These are phyloP conservation scores for Dasyprocta punctata DNA, from an alignment of 2,113 vertebrate genomes.

Conservation along the genomic window DNA sequence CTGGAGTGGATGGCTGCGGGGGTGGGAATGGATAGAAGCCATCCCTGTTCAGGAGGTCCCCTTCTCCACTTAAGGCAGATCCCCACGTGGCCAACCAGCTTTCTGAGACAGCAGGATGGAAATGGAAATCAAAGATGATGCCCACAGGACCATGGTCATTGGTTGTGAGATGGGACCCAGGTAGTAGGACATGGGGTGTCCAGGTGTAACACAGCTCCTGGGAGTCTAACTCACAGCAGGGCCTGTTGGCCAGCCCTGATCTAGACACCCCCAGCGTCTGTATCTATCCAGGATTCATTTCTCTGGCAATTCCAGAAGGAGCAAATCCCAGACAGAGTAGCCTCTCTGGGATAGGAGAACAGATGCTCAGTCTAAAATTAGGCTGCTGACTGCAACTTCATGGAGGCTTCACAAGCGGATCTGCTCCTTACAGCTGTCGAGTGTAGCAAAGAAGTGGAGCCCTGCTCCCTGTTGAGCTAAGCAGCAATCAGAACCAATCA, in stretches of 20 bases:
- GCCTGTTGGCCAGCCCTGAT: background rate
- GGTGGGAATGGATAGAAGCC: background rate
- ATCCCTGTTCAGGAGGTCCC: too few relatives aligned
- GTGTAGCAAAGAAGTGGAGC: background rate
- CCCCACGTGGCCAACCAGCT: background rate
- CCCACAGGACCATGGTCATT: background rate
- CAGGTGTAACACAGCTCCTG: background rate
- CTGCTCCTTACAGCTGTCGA: slow-evolving; percentile 74
- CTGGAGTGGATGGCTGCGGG: background rate
- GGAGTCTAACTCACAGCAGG: background rate
- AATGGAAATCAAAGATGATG: background rate
- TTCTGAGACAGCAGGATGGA: background rate
- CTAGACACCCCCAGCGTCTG: slow-evolving; percentile 15
- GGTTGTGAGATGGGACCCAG: background rate
- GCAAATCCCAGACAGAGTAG: slow-evolving; percentile 80
- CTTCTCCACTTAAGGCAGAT: background rate
- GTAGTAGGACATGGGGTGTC: background rate
- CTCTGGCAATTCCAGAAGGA: slow-evolving; percentile 78
- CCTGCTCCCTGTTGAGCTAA: background rate
- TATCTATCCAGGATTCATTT: slow-evolving; percentile 75
- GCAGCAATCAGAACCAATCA: background rate
- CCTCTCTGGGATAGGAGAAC: slow-evolving; percentile 81
- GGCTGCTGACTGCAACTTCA: slow-evolving; percentile 83
- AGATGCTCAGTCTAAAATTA: slow-evolving; percentile 89
- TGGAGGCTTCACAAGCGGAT: slow-evolving; percentile 59